Evolutionary conservation across 1,140 invertebrate genomes (phyloP), one percentile per base, ranked within the genome.

Genomic region (Whitmania pigra): DNA sequence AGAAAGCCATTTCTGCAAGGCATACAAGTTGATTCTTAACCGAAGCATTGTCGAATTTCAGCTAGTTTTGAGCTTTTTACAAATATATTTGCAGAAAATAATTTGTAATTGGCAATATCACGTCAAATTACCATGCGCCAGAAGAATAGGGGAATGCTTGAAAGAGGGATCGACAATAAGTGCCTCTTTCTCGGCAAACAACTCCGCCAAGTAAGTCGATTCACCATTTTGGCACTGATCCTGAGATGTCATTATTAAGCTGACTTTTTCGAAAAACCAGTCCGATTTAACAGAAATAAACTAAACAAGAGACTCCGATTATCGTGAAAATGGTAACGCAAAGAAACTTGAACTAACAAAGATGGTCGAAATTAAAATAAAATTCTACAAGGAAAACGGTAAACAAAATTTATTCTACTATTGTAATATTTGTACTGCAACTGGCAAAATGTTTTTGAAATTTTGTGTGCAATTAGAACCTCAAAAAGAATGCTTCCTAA

Each of bases 141-240:
- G 57, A 7, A 63, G 57, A 63, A 63, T 31, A 25, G 22, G 22
- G 11, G 57, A 63, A 63, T 63, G 57, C 29, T 63, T 63, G 29
- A 63, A 63, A 63, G 57, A 63, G 22, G 29, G 57, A 31, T 63
- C 57, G 29, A 25, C 29, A 63, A 25, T 63, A 22, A 63, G 29
- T 25, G 22, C 29, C 57, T 22, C 29, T 63, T 63, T 63, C 57
- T 63, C 57, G 29, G 57, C 57, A 31, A 63, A 63, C 29, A 63
- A 63, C 18, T 63, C 57, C 29, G 57, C 22, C 57, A 63, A 63
- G 29, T 63, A 63, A 4, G 57, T 22, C 22, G 57, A 63, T 25
- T 63, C 57, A 31, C 57, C 57, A 63, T 63, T 63, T 63, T 25
- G 57, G 22, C 22, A 63, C 4, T 25, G 57, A 63, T 63, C 57